These are phyloP conservation scores for Ceratotherium simum DNA, from an alignment of 2,113 vertebrate genomes.

Conservation along the genomic window DNA sequence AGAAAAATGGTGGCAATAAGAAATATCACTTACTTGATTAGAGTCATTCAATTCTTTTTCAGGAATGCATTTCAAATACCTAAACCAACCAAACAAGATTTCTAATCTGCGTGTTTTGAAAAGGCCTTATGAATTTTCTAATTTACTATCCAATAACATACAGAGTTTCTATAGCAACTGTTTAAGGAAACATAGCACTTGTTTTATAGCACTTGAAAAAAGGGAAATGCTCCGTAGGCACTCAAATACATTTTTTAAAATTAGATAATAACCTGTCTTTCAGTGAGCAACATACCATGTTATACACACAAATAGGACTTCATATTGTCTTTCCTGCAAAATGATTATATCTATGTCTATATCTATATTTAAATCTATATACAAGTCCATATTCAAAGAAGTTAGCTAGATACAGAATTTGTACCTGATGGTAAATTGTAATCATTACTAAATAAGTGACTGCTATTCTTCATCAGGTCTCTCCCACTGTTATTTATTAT, in stretches of 20 bases:
- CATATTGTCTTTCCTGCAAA: not conserved
- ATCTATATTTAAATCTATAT: not conserved
- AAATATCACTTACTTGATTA: constrained; percentile 46
- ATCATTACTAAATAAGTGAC: not conserved
- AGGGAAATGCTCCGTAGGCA: not conserved
- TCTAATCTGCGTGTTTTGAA: constrained; percentile 48
- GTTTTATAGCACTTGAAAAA: constrained; percentile 4
- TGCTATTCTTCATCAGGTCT: not conserved
- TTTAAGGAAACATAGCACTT: constrained; percentile 59
- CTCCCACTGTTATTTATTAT: not conserved
- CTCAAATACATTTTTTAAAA: constrained; percentile 50
- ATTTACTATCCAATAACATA: constrained; percentile 43
- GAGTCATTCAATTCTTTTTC: constrained; percentile 66
- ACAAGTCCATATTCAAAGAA: not conserved
- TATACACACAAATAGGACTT: not conserved
- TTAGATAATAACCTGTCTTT: constrained; percentile 15
- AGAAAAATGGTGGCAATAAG: constrained; percentile 35
- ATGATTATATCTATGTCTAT: not conserved
- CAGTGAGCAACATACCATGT: not conserved
- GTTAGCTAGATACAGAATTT: not conserved
- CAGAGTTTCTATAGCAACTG: constrained; percentile 74
- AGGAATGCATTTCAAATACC: constrained; percentile 52
- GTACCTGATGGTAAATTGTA: not conserved
- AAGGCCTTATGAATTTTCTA: constrained; percentile 61
- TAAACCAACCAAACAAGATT: constrained; percentile 22